phyloP scores from a whole-genome alignment of 1,140 invertebrate genomes.

The Drusus annulatus region DNA sequence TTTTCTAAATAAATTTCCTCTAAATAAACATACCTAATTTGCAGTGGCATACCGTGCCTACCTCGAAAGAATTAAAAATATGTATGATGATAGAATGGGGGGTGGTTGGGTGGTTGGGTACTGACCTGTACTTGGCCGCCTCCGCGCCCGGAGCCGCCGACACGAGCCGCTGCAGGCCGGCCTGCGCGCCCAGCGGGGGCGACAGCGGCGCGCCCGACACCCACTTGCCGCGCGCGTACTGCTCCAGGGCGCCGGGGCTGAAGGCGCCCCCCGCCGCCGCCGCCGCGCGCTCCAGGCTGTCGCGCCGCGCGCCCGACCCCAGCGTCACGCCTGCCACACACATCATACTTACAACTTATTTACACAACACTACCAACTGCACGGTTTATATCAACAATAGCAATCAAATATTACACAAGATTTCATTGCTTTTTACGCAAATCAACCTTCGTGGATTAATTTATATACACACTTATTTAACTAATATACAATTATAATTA shows the following conservation, averaged over 20 bases:
- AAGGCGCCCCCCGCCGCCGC: slow-evolving; percentile 41
- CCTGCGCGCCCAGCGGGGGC: slow-evolving; percentile 67
- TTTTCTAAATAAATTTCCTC: too few species aligned
- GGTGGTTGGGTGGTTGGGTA: slow-evolving; percentile 7
- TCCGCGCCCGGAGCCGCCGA: slow-evolving; percentile 94
- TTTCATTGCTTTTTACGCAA: too few species aligned
- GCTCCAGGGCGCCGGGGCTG: slow-evolving; percentile 64
- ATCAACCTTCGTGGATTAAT: too few species aligned
- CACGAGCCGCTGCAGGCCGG: slow-evolving; percentile 73
- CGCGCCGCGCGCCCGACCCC: slow-evolving; percentile 61
- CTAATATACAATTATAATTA: too few species aligned
- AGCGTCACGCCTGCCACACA: slow-evolving; percentile 42
- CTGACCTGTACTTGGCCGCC: slow-evolving; percentile 81
- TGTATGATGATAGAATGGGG: too few species aligned
- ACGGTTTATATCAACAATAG: background rate
- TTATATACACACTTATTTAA: too few species aligned
- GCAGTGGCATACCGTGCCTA: too few species aligned
- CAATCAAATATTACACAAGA: background rate
- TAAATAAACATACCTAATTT: too few species aligned
- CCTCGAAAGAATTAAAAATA: too few species aligned
- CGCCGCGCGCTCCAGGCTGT: slow-evolving; percentile 69
- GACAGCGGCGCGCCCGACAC: slow-evolving; percentile 64
- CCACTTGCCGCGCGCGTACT: slow-evolving; percentile 70
- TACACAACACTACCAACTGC: background rate
- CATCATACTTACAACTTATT: background rate